Base-by-base conservation (phyloP, 2,888 invertebrate genomes). In the Ectemnius lituratus region DNA sequence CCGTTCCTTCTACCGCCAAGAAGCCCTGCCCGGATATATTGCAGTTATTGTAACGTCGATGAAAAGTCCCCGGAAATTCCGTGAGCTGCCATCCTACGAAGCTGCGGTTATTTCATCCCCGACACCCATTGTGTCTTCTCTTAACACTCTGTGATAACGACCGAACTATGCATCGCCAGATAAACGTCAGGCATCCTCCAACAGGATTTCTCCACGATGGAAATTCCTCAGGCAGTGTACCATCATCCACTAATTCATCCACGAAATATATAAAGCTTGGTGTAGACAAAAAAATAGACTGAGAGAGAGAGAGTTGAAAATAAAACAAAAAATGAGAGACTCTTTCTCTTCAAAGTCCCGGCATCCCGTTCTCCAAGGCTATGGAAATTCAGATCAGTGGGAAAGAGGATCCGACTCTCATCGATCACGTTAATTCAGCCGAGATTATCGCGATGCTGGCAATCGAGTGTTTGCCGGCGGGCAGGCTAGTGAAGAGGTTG, bases 31-130 rank as follows among this genome's bases (percentile, higher is more conserved):
- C 77, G 83, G 83, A 86, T 84, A 85, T 88, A 88, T 87, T 79
- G 84, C 82, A 79, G 85, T 87, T 88, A 88, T 87, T 86, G 85
- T 86, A 85, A 85, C 83, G 84, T 86, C 87, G 86, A 85, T 84
- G 86, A 84, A 37, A 85, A 88, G 84, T 84, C 84, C 77, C 80
- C 75, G 67, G 80, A 75, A 83, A 86, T 86, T 84, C 79, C 78
- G 80, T 75, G 72, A 69, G 76, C 66, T 56, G 47, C 63, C 72
- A 67, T 71, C 65, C 75, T 23, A 23, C 3, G 23, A 2, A 23
- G 23, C 23, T 76, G 63, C 70, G 67, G 62, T 59, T 62, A 66
- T 61, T 20, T 52, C 14, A 27, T 20, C 23, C 23, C 18, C 49
- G 62, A 72, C 46, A 67, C 78, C 65, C 68, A 81, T 73, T 72